These are phyloP conservation scores for Agrotis puta DNA, from an alignment of 2,888 invertebrate genomes.

Conservation along the genomic window DNA sequence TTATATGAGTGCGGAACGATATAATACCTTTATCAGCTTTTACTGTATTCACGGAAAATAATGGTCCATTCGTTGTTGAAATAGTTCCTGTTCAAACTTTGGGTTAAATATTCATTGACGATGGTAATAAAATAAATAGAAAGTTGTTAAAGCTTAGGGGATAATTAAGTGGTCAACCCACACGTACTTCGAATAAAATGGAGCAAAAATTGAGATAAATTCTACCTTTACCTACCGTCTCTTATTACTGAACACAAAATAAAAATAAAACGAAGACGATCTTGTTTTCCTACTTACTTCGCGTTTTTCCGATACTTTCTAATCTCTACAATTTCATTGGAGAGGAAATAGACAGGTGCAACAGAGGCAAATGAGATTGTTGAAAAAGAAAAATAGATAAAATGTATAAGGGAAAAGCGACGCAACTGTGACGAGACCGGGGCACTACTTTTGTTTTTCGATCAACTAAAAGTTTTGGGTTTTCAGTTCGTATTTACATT, in stretches of 20 bases:
- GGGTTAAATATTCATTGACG: constrained; percentile 42
- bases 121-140: constrained; percentile 33
- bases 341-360: constrained; percentile 42
- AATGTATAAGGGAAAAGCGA: constrained; percentile 17
- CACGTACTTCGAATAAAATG: constrained; percentile 33
- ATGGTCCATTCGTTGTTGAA: background rate
- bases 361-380: constrained; percentile 46
- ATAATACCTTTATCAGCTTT: constrained; percentile 22
- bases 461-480: constrained; percentile 31
- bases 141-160: constrained; percentile 10
- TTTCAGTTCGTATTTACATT: constrained; percentile 36
- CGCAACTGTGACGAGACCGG: constrained; percentile 21
- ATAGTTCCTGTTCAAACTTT: constrained; percentile 22
- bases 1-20: background rate
- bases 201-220: constrained; percentile 38
- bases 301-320: constrained; percentile 54
- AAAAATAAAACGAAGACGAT: constrained; percentile 22
- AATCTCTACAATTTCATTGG: constrained; percentile 25
- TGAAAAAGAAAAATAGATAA: constrained; percentile 22
- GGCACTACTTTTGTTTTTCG: constrained; percentile 38
- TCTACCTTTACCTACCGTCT: constrained; percentile 28
- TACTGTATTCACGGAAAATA: constrained; percentile 6
- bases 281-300: constrained; percentile 39
- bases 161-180: constrained; percentile 37
- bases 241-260: constrained; percentile 30